phyloP scores from a whole-genome alignment of 2,797 vertebrate genomes.

The Microctenopoma lineatum region DNA sequence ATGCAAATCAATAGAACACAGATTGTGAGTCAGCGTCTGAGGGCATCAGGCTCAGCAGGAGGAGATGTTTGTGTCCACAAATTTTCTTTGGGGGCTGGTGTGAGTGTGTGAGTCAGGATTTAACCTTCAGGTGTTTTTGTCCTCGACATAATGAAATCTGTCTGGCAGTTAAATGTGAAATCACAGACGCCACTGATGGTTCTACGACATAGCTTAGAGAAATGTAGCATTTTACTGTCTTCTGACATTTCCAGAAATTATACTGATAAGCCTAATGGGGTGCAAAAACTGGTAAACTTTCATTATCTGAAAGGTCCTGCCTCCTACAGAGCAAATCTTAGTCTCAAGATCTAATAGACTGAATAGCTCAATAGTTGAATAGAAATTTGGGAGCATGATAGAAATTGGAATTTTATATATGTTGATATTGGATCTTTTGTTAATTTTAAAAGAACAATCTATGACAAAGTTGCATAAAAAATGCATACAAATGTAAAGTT shows the following conservation, averaged over 20 bases:
- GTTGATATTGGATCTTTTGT: background rate
- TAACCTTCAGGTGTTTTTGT: conserved; percentile 58
- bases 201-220: conserved; percentile 11
- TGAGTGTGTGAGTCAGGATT: conserved; percentile 33
- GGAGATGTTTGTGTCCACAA: conserved; percentile 21
- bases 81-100: conserved; percentile 18
- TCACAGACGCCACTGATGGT: conserved; percentile 22
- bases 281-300: conserved; percentile 23
- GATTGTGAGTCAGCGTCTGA: conserved; percentile 34
- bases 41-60: conserved; percentile 9
- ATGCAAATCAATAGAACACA: conserved; percentile 39
- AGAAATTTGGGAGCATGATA: background rate
- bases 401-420: background rate
- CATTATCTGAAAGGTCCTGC: background rate
- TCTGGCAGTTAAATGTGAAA: conserved; percentile 36
- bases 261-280: conserved; percentile 18
- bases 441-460: background rate
- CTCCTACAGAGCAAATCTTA: background rate
- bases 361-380: conserved; percentile 3
- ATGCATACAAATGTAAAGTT: too few species aligned
- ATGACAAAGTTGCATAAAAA: too few species aligned
- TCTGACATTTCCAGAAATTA: conserved; percentile 45
- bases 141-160: conserved; percentile 43
- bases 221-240: conserved; percentile 12
- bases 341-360: background rate